Conservation (phyloP, 2,888 invertebrate genomes). For the Drosophila vallismaia region DNA sequence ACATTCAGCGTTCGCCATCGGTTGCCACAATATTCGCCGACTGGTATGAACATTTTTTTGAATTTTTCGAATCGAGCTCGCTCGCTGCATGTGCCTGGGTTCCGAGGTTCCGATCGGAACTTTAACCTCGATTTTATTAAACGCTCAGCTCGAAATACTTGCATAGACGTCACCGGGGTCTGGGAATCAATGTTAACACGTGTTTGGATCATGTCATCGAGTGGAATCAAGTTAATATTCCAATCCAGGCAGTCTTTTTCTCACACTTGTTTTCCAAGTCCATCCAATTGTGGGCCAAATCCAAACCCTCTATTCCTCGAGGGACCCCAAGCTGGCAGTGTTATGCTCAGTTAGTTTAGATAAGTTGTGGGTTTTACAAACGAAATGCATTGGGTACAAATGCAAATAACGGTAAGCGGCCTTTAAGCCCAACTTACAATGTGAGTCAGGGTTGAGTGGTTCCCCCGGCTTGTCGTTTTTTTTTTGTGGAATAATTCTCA, state of each 20-base stretch:
- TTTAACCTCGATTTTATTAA: conserved; percentile 64
- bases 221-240: not conserved
- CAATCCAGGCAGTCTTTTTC: conserved; percentile 8
- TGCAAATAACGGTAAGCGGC: conserved; percentile 71
- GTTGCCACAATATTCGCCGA: conserved; percentile 38
- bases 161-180: conserved; percentile 55
- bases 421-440: conserved; percentile 44
- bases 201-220: conserved; percentile 49
- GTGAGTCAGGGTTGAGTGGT: conserved; percentile 47
- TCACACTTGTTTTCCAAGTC: conserved; percentile 25
- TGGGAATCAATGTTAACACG: conserved; percentile 45
- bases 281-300: conserved; percentile 11
- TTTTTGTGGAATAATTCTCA: not conserved
- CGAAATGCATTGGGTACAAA: conserved; percentile 69
- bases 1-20: conserved; percentile 24
- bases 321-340: conserved; percentile 38
- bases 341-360: conserved; percentile 66
- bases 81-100: conserved; percentile 65
- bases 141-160: conserved; percentile 42
- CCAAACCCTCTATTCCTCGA: conserved; percentile 2
- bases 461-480: not conserved
- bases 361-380: conserved; percentile 43
- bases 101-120: conserved; percentile 69
- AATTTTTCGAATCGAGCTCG: conserved; percentile 53
- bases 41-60: conserved; percentile 55